These are phyloP conservation scores for Spodoptera exigua DNA, from an alignment of 2,888 invertebrate genomes.

Conservation along the genomic window DNA sequence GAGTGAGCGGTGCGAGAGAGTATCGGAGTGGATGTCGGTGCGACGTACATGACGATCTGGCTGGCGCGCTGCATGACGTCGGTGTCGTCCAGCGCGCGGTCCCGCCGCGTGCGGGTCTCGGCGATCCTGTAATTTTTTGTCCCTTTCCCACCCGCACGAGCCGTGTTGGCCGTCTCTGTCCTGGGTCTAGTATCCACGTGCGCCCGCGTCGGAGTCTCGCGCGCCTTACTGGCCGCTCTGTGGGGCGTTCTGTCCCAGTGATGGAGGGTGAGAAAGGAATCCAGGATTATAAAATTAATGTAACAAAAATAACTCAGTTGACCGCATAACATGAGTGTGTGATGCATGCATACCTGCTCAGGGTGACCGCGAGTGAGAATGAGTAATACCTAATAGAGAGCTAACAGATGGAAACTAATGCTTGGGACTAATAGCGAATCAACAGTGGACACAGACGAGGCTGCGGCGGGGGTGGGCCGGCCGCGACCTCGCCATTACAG, in stretches of 20 bases:
- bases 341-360: slow-evolving; percentile 62
- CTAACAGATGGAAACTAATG: slow-evolving; percentile 56
- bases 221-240: slow-evolving; percentile 72
- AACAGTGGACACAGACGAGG: slow-evolving; percentile 42
- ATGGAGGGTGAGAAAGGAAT: slow-evolving; percentile 61
- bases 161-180: slow-evolving; percentile 62
- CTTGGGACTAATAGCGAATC: slow-evolving; percentile 49
- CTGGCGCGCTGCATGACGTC: slow-evolving; percentile 95
- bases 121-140: slow-evolving; percentile 83
- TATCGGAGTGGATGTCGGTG: slow-evolving; percentile 61
- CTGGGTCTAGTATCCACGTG: slow-evolving; percentile 67
- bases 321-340: slow-evolving; percentile 56
- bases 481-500: slow-evolving; percentile 29
- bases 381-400: slow-evolving; percentile 51
- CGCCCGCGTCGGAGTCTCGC: slow-evolving; percentile 65
- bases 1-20: slow-evolving; percentile 70
- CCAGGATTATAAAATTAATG: slow-evolving; percentile 71
- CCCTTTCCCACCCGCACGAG: slow-evolving; percentile 75
- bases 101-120: slow-evolving; percentile 84
- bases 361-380: slow-evolving; percentile 52
- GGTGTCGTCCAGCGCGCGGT: slow-evolving; percentile 92
- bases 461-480: slow-evolving; percentile 27
- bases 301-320: slow-evolving; percentile 65
- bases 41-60: slow-evolving; percentile 95
- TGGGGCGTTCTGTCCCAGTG: slow-evolving; percentile 71